phyloP scores from a whole-genome alignment of 2,113 vertebrate genomes.

The Varanus komodoensis region DNA sequence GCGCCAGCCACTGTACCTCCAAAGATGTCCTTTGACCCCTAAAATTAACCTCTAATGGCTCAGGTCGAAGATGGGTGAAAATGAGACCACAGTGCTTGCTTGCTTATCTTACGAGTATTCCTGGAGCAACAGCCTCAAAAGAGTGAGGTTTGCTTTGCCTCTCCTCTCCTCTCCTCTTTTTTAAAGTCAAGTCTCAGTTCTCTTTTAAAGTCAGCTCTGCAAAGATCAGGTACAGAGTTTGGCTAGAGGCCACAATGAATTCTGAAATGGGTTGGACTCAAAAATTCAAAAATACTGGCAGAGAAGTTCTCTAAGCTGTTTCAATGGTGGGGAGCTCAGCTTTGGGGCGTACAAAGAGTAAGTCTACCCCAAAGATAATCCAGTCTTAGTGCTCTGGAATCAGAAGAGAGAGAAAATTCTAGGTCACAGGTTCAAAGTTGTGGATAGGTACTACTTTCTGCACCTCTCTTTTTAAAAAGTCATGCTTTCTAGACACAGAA shows the following conservation, averaged over 20 bases:
- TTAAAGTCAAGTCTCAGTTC: neutral
- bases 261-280: neutral
- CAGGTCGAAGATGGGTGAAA: slow-evolving; percentile 47
- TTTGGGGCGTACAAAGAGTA: neutral
- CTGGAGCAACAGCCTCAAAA: neutral
- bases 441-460: no score
- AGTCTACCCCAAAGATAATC: no score
- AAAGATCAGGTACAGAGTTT: neutral
- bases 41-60: slow-evolving; percentile 83
- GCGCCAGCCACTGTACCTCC: slow-evolving; percentile 82
- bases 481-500: neutral
- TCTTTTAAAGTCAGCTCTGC: neutral
- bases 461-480: neutral
- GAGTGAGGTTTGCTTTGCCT: neutral
- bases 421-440: neutral
- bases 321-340: no score
- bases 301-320: neutral
- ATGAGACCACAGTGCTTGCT: slow-evolving; percentile 1
- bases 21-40: slow-evolving; percentile 76
- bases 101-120: neutral
- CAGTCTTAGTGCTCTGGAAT: neutral
- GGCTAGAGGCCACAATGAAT: neutral
- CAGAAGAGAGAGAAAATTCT: neutral
- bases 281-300: neutral
- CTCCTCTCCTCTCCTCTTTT: neutral